phyloP scores from a whole-genome alignment of 2,113 vertebrate species.

The Corvus hawaiiensis region DNA sequence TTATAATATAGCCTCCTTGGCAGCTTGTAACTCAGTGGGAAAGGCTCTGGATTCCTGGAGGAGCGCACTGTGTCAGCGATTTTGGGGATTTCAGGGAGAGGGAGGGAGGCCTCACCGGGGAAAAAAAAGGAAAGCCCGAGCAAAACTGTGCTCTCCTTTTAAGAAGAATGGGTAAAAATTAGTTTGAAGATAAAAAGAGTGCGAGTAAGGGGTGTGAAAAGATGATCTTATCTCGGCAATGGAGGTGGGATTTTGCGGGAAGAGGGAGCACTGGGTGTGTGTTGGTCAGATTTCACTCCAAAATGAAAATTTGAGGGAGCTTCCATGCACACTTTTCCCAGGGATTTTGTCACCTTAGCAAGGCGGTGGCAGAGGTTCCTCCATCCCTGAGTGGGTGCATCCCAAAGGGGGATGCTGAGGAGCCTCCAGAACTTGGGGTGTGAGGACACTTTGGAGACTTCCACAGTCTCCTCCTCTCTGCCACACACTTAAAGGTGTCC shows the following conservation, averaged over 20 bases:
- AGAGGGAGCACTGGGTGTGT: fast-evolving
- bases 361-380: neutral
- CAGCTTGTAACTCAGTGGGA: slow-evolving; percentile 41
- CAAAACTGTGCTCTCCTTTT: neutral
- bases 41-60: slow-evolving; percentile 57
- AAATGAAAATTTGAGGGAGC: neutral
- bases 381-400: fast-evolving
- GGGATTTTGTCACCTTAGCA: neutral
- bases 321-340: neutral
- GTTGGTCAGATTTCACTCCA: neutral
- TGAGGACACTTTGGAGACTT: neutral
- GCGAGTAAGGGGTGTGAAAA: neutral
- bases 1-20: slow-evolving; percentile 36
- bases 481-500: neutral
- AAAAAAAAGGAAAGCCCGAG: neutral
- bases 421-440: too few relatives aligned
- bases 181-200: neutral
- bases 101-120: slow-evolving; percentile 43
- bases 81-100: slow-evolving; percentile 33
- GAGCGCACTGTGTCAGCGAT: slow-evolving; percentile 43
- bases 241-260: neutral
- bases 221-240: fast-evolving
- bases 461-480: fast-evolving
- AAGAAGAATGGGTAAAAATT: neutral
- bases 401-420: fast-evolving